Evolutionary conservation across 2,888 invertebrate species (phyloP).

Genomic region (Acrobasis repandana): DNA sequence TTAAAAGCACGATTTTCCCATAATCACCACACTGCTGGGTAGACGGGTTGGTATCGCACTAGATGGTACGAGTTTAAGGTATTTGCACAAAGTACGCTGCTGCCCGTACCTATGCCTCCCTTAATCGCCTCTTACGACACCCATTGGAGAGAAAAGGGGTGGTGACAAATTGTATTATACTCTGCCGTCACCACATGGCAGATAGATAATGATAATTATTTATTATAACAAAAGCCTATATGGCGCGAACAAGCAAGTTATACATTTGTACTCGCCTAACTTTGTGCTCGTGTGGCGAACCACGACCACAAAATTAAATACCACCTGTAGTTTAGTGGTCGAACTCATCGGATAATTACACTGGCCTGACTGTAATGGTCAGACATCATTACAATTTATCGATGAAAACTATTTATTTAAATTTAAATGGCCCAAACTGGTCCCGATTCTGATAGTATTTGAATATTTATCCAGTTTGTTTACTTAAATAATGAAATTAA

Average conservation of each 20-base stretch:
- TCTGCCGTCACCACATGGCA: too few species aligned
- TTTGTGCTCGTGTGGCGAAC: constrained; percentile 34
- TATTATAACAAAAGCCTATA: too few species aligned
- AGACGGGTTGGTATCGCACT: too few species aligned
- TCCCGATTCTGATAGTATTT: constrained; percentile 50
- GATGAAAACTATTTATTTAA: constrained; percentile 58
- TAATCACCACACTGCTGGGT: too few species aligned
- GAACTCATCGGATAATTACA: constrained; percentile 59
- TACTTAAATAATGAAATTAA: constrained; percentile 61
- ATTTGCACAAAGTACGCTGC: too few species aligned
- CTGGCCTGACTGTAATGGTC: constrained; percentile 60
- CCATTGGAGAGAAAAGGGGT: too few species aligned
- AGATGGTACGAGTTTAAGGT: too few species aligned
- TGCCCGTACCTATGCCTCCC: too few species aligned
- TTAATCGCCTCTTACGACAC: too few species aligned
- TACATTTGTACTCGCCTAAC: not conserved
- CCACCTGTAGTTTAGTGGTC: constrained; percentile 65
- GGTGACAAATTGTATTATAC: too few species aligned
- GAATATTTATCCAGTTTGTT: constrained; percentile 56
- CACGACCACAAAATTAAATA: constrained; percentile 56
- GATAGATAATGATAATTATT: too few species aligned
- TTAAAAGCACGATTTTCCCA: too few species aligned
- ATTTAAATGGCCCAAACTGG: constrained; percentile 45
- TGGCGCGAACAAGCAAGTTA: not conserved
- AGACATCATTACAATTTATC: constrained; percentile 60